These are phyloP conservation scores for Takifugu bimaculatus DNA, from an alignment of 2,113 vertebrate genomes.

Conservation along the genomic window DNA sequence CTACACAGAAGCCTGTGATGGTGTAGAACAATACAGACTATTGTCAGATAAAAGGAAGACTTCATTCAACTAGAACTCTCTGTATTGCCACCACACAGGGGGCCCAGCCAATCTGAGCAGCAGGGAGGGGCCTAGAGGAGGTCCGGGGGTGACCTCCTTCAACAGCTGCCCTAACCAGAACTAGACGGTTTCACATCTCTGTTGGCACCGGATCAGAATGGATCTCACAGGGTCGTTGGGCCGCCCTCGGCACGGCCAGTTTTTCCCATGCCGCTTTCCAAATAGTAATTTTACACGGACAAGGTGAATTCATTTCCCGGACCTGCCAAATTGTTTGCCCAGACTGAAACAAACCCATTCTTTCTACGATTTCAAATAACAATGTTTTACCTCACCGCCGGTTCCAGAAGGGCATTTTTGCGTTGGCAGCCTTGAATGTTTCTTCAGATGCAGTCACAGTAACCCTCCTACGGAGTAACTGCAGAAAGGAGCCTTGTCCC, in stretches of 20 bases:
- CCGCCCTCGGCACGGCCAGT: constrained; percentile 30
- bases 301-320: constrained; percentile 7
- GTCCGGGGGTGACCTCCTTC: constrained; percentile 57
- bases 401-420: constrained; percentile 42
- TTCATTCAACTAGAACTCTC: constrained; percentile 61
- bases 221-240: constrained; percentile 47
- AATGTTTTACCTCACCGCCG: constrained; percentile 30
- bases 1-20: constrained; percentile 53
- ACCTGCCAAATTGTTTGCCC: constrained; percentile 36
- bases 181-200: constrained; percentile 52
- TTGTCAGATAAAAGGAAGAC: constrained; percentile 66
- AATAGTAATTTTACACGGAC: constrained; percentile 48
- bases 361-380: constrained; percentile 38
- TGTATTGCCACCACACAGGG: constrained; percentile 43
- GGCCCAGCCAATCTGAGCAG: constrained; percentile 45
- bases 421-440: constrained; percentile 41
- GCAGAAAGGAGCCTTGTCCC: constrained; percentile 48
- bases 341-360: constrained; percentile 50
- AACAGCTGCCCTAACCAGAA: constrained; percentile 68
- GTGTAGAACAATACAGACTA: constrained; percentile 64
- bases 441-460: constrained; percentile 33
- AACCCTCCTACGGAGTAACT: constrained; percentile 41
- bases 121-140: constrained; percentile 41
- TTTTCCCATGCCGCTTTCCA: constrained; percentile 64
- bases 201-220: constrained; percentile 50